Evolutionary conservation across 2,113 vertebrate genomes (phyloP).

Genomic region (Clinocottus analis): DNA sequence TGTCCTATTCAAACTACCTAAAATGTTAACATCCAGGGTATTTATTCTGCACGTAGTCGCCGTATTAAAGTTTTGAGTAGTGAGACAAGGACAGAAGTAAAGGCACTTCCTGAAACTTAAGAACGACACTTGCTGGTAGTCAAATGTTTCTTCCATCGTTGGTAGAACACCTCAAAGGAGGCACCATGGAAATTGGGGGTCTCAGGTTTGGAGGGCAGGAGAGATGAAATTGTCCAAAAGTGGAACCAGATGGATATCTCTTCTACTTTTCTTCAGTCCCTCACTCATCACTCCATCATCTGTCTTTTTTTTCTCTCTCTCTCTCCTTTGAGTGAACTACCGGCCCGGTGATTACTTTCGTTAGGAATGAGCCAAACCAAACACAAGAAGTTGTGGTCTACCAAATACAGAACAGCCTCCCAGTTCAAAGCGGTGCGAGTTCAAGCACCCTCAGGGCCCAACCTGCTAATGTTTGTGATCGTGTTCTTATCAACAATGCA

Average conservation of each 20-base stretch:
- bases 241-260: conserved; percentile 76
- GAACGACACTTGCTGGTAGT: conserved; percentile 56
- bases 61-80: not conserved
- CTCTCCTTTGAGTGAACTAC: conserved; percentile 34
- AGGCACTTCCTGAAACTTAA: conserved; percentile 55
- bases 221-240: conserved; percentile 72
- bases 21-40: not conserved
- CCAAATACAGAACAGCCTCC: conserved; percentile 56
- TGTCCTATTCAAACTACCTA: conserved; percentile 14
- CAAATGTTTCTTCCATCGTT: conserved; percentile 67
- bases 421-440: conserved; percentile 54
- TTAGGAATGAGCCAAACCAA: conserved; percentile 68
- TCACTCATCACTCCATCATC: conserved; percentile 75
- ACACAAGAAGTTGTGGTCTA: conserved; percentile 52
- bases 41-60: not conserved
- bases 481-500: conserved; percentile 22
- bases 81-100: conserved; percentile 17
- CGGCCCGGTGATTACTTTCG: conserved; percentile 62
- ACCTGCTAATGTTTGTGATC: conserved; percentile 43
- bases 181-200: conserved; percentile 65
- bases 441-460: conserved; percentile 44
- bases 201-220: conserved; percentile 57
- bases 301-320: conserved; percentile 1
- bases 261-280: conserved; percentile 30
- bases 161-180: conserved; percentile 81